Base-by-base conservation (phyloP, 2,888 invertebrate genomes). In the Lacanobia wlatinum region DNA sequence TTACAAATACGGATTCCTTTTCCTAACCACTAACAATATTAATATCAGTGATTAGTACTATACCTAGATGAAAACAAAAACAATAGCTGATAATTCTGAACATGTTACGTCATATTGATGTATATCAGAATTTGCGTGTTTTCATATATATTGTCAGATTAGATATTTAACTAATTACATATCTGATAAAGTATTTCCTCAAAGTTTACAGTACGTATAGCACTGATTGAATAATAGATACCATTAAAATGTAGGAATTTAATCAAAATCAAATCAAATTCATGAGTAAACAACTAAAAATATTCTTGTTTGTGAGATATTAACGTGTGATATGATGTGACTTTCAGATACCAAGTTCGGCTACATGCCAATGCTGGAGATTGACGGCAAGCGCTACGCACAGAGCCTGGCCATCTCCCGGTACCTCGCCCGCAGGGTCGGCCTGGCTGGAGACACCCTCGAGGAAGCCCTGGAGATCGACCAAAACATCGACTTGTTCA, bases 391-490 rank as follows among this genome's bases (percentile, higher is more conserved):
- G 88, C 89, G 92, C 77, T 92, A 97, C 72, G 94, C 96, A 46
- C 97, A 97, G 89, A 97, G 97, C 46, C 61, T 93, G 1, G 96
- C 97, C 6, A 97, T 97, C 76, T 87, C 93, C 46, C 96, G 97
- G 53, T 97, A 97, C 89, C 91, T 97, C 43, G 97, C 97, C 6
- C 97, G 96, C 87, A 96, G 59, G 88, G 96, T 94, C 77, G 96
- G 96, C 6, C 90, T 97, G 18, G 92, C 91, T n/a, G 97, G 97
- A n/a, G 94, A 92, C 53, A 91, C 95, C 63, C 94, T 96, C 21
- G 97, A 97, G 91, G 97, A 97, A 86, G 95, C 96, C 85, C 91
- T 97, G 65, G 96, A 97, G 89, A 97, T 97, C 78, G 97, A 97
- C 89, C 94, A 97, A 71, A 94, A 95, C 59, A 96, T 97, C 0